Base-by-base conservation (phyloP, 2,797 vertebrate genomes). In the Muscicapa striata region DNA sequence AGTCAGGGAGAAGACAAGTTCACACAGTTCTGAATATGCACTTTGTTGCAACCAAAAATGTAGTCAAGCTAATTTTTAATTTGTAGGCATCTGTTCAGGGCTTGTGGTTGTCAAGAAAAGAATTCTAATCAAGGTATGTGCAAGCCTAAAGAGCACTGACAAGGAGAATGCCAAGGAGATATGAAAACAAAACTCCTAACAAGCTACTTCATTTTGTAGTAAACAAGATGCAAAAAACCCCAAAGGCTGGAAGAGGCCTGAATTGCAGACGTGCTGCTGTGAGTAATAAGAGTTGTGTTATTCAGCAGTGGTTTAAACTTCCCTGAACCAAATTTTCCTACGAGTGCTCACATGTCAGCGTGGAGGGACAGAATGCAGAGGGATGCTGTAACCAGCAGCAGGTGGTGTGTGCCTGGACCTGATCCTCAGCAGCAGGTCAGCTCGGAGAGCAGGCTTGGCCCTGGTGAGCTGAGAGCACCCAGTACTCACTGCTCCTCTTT, bases 141-240 rank as follows among this genome's bases (percentile, higher is more conserved):
- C 49, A 77, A n/a, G 49, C 34, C 41, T 49, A 52, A 82, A 54
- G 32, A 64, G 2, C 23, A 57, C 11, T 0, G 1, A 74, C 24
- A 61, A 67, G 23, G 46, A 79, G 27, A 79, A 80, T 52, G 62
- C 57, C 14, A 57, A 67, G n/a, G 32, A 87, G 46, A 48, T 57
- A 45, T 5, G 57, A 84, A 90, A 87, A 80, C 41, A 87, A 87
- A 72, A 7, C 43, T 82, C 30, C 34, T 68, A 76, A 83, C 27
- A 82, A 43, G 30, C 15, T 3, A 9, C 61, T 84, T 72, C 45
- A 74, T 38, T 54, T 74, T 11, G 2, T 45, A 80, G 49, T 67
- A 93, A 94, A 85, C 34, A 77, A 77, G 61, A 61, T 46, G 22
- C 16, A 57, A 68, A 84, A 51, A 2, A 6, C 15, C 21, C 1